A percentile compares a stretch with the other conserved stretches of the same genome.
These are phyloP conservation scores for Brachionus sp. DNA, from an alignment of 1,140 invertebrate genomes.

Conservation along the genomic window DNA sequence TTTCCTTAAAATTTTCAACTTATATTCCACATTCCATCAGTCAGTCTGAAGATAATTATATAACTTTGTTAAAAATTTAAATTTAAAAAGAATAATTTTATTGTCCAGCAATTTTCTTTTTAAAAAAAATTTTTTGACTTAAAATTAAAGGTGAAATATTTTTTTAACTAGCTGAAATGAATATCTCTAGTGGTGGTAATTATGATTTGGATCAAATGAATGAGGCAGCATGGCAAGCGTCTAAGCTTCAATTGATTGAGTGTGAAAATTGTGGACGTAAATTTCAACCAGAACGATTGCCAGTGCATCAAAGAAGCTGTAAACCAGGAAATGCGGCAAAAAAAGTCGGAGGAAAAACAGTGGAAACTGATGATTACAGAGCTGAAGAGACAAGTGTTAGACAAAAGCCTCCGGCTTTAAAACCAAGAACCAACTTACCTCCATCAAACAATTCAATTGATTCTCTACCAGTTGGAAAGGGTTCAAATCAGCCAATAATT, in stretches of 20 bases:
- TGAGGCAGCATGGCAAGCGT: constrained; percentile 53
- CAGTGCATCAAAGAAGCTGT: constrained; percentile 67
- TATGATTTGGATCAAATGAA: constrained; percentile 34
- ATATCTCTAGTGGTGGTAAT: constrained; percentile 4
- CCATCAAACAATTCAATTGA: neutral
- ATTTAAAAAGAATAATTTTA: neutral
- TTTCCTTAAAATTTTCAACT: too few relatives aligned
- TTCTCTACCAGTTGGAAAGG: neutral
- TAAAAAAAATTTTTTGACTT: too few relatives aligned
- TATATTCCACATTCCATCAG: too few relatives aligned
- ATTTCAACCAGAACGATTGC: constrained; percentile 68
- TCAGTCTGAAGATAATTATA: too few relatives aligned
- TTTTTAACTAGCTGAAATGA: neutral
- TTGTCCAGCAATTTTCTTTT: too few relatives aligned
- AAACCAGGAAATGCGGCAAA: constrained; percentile 52
- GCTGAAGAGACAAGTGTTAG: neutral
- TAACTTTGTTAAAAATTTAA: neutral
- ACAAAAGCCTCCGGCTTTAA: neutral
- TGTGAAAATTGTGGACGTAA: constrained; percentile 69
- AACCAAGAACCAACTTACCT: neutral
- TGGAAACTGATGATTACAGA: neutral
- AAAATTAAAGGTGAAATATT: too few relatives aligned
- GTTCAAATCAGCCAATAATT: neutral
- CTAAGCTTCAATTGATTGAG: constrained; percentile 63
- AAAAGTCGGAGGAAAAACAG: neutral